These are phyloP conservation scores for Trididemnum miniatum DNA, from an alignment of 23 tunicate species.

Conservation along the genomic window DNA sequence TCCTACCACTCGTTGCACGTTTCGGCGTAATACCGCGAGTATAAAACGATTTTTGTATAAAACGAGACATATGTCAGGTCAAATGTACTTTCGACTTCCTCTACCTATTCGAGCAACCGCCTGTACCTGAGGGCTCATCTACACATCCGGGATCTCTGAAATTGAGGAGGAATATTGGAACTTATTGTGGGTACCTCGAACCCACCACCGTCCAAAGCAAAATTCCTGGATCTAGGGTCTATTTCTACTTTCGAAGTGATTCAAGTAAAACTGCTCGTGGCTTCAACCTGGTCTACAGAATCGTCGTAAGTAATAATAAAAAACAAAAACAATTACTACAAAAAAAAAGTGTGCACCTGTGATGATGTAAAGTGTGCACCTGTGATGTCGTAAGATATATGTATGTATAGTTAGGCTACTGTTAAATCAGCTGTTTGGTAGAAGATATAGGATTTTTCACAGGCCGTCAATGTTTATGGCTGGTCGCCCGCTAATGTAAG, in stretches of 20 bases:
- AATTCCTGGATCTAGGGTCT: slow-evolving; percentile 54
- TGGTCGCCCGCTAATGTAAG: no score
- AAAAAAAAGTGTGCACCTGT: no score
- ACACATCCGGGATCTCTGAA: neutral
- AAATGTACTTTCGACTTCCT: slow-evolving; percentile 72
- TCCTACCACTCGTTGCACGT: no score
- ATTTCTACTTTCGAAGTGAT: slow-evolving; percentile 55
- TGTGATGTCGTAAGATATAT: no score
- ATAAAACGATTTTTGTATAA: no score
- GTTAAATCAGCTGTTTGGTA: no score
- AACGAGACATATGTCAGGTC: neutral
- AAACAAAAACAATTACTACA: no score
- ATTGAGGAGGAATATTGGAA: slow-evolving; percentile 37
- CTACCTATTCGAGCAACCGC: slow-evolving; percentile 52
- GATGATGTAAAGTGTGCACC: no score
- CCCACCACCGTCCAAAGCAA: slow-evolving; percentile 26
- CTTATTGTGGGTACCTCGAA: slow-evolving; percentile 44
- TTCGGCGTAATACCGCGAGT: no score
- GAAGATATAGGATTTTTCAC: no score
- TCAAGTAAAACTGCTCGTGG: slow-evolving; percentile 37
- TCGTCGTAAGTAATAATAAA: slow-evolving; percentile 38
- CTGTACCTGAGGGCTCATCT: neutral
- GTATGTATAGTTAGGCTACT: no score
- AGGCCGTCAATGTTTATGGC: no score
- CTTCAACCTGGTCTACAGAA: slow-evolving; percentile 46